Evolutionary conservation across 2,888 invertebrate species (phyloP).

Genomic region (Luperina nickerlii): DNA sequence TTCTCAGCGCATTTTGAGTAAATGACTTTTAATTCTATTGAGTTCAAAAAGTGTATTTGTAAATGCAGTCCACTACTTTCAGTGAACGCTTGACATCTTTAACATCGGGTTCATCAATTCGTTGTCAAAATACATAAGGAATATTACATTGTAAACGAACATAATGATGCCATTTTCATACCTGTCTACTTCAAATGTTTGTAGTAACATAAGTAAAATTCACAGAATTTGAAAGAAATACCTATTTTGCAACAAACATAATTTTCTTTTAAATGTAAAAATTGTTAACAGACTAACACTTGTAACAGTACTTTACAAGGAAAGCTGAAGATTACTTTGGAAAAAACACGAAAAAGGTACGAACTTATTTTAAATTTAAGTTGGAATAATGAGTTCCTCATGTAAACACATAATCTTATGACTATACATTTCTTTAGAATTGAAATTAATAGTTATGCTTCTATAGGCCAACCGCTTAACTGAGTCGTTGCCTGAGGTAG

Average conservation of each 20-base stretch:
- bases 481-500: no score
- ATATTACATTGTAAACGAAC: no score
- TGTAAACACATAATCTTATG: not conserved
- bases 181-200: not conserved
- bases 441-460: no score
- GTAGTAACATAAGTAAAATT: not conserved
- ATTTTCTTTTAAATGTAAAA: slow-evolving; percentile 5
- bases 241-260: not conserved
- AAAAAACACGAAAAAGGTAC: slow-evolving; percentile 11
- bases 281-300: slow-evolving; percentile 35
- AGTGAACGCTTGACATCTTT: no score
- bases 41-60: no score
- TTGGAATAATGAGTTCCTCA: slow-evolving; percentile 27
- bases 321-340: slow-evolving; percentile 21
- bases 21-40: no score
- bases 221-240: not conserved
- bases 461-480: no score
- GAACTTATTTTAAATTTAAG: slow-evolving; percentile 3
- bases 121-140: no score
- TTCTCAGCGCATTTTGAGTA: no score
- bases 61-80: no score
- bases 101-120: no score
- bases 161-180: not conserved
- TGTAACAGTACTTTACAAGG: not conserved
- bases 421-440: not conserved